Base-by-base conservation (phyloP, 2,113 vertebrate species). In the Dipodomys ordii region DNA sequence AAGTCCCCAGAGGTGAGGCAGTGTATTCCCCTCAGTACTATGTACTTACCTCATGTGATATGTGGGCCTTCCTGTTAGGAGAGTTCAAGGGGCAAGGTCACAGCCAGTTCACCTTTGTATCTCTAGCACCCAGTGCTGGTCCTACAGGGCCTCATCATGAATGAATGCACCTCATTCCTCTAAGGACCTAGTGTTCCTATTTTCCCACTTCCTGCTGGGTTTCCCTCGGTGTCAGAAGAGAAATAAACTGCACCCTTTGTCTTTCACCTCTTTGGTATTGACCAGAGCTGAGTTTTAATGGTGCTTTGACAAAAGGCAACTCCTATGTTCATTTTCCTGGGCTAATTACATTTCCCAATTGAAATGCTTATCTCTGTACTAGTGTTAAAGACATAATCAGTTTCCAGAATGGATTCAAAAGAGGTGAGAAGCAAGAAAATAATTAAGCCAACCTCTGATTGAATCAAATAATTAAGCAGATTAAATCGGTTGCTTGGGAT, bases 371-470 rank as follows among this genome's bases (percentile, higher is more conserved):
- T 44, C 49, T 62, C 57, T 88, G 71, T 65, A n/a, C 62, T 95
- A 67, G 73, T 87, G 64, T 86, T 89, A 92, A 93, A 78, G 91
- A 83, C 32, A 85, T 72, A 94, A 85, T 90, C 83, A 93, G 90
- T 89, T 64, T 94, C 76, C 95, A 97, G 94, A 93, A 95, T 92
- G 73, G 65, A 92, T 62, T 96, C 93, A 84, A 95, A 97, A 93
- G 97, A 95, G 95, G 97, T 92, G 69, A 94, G 92, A 92, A 96
- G 83, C 7, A 96, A 74, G 79, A 96, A 96, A 77, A 83, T 94
- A 91, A 94, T 96, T 97, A 97, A 96, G 95, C 92, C 92, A 96
- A 89, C 93, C 94, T 84, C 83, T 96, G 96, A 96, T 96, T 90
- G 25, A 96, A 44, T 1, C 89, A 32, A 95, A 32, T 1, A n/a